A percentile compares a stretch with the other conserved stretches of the same genome.
These are phyloP conservation scores for Zaprionus capensis DNA, from an alignment of 1,140 invertebrate genomes.

Conservation along the genomic window DNA sequence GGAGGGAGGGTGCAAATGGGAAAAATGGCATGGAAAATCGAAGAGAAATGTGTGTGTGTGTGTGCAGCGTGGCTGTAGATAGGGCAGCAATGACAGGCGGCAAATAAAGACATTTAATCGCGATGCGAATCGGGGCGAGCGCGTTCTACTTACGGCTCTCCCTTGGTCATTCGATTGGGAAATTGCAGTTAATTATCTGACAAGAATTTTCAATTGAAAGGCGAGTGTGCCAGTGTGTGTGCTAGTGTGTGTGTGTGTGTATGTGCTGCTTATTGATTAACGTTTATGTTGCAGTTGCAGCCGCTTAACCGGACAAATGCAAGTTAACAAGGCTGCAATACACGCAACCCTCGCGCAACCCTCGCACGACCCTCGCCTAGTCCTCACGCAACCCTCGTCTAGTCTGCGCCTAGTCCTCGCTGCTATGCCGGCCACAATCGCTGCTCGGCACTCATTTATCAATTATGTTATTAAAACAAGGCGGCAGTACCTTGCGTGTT, in stretches of 20 bases:
- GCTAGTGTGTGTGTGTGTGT: neutral
- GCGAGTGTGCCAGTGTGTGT: neutral
- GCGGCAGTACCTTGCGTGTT: slow-evolving; percentile 52
- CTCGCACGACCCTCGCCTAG: neutral
- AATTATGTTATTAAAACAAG: slow-evolving; percentile 83
- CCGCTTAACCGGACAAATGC: slow-evolving; percentile 69
- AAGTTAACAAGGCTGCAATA: slow-evolving; percentile 63
- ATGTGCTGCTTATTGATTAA: slow-evolving; percentile 70
- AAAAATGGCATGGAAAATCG: slow-evolving; percentile 23
- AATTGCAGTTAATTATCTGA: slow-evolving; percentile 74
- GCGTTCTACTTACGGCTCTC: neutral
- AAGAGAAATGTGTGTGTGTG: neutral
- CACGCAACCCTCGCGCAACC: slow-evolving; percentile 54
- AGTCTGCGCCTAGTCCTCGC: too few species aligned
- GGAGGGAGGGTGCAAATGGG: neutral
- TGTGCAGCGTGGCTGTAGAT: neutral
- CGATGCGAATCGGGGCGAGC: neutral
- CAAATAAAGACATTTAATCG: slow-evolving; percentile 61
- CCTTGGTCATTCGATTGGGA: slow-evolving; percentile 34
- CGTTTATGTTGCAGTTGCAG: slow-evolving; percentile 31
- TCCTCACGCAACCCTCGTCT: slow-evolving; percentile 27
- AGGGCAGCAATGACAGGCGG: slow-evolving; percentile 34
- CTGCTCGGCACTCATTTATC: slow-evolving; percentile 66
- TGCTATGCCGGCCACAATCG: neutral
- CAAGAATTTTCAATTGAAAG: slow-evolving; percentile 40